Conservation (phyloP, 2,797 vertebrate genomes). For the Scarus forsteni region DNA sequence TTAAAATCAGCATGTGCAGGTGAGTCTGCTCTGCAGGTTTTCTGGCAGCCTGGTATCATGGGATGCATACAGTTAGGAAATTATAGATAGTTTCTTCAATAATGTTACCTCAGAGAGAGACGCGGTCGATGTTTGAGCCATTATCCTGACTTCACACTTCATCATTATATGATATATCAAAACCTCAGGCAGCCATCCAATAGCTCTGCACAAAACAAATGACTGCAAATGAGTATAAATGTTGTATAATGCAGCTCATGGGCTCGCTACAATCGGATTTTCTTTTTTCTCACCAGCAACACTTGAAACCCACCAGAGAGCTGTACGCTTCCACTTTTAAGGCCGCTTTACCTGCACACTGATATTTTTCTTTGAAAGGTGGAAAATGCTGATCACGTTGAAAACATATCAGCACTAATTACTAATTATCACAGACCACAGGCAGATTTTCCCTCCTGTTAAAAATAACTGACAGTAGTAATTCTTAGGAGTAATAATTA, state of each 20-base stretch:
- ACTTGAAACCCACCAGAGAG: background rate
- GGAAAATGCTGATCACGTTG: background rate
- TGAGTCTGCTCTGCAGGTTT: slow-evolving; percentile 4
- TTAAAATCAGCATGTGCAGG: slow-evolving; percentile 28
- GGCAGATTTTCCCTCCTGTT: background rate
- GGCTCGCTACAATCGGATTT: background rate
- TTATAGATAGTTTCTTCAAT: background rate
- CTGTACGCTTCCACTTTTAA: slow-evolving; percentile 1
- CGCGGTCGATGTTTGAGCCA: background rate
- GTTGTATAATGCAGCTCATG: background rate
- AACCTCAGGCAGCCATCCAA: background rate
- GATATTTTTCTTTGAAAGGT: background rate
- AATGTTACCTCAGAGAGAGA: background rate
- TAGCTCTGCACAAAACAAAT: background rate
- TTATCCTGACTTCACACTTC: background rate
- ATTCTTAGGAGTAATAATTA: slow-evolving; percentile 3
- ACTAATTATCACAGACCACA: background rate
- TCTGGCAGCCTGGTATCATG: background rate
- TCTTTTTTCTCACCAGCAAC: background rate
- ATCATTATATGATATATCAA: background rate
- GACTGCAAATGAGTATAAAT: background rate
- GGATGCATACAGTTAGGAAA: slow-evolving; percentile 2
- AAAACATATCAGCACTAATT: slow-evolving; percentile 11
- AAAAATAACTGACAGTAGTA: slow-evolving; percentile 1
- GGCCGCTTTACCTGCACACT: background rate